A percentile compares a stretch with the other conserved stretches of the same genome.
phyloP scores from a whole-genome alignment of 2,888 invertebrate species.

The Amphiduros pacificus region DNA sequence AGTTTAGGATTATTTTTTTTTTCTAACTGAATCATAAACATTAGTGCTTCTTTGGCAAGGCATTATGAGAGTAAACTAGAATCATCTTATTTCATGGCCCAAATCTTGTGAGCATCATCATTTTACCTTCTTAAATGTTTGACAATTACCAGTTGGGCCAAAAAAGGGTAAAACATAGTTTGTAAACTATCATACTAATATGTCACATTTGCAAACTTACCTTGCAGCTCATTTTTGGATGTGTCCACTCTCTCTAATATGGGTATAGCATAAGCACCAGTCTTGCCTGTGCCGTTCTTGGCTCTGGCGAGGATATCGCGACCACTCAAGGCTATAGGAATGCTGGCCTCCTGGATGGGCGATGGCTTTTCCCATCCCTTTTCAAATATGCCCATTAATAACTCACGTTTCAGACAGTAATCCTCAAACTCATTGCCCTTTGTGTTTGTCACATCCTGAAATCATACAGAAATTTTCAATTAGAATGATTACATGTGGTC shows the following conservation, averaged over 20 bases:
- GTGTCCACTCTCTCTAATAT: conserved; percentile 84
- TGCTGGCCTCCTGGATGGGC: conserved; percentile 93
- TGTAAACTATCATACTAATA: background rate
- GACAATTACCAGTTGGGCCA: no score
- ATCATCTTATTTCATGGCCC: no score
- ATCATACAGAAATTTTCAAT: no score
- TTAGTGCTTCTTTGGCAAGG: no score
- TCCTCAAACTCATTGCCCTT: conserved; percentile 99
- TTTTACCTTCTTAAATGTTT: no score
- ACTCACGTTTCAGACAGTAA: conserved; percentile 94
- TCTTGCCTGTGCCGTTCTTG: conserved; percentile 99
- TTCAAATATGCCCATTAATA: conserved; percentile 99
- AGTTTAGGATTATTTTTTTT: background rate
- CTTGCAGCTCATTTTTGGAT: conserved; percentile 88
- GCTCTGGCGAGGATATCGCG: conserved; percentile 97
- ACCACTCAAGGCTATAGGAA: conserved; percentile 96
- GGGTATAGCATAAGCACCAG: conserved; percentile 99
- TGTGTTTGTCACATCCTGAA: conserved; percentile 96
- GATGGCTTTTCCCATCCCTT: conserved; percentile 99
- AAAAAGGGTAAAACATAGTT: no score
- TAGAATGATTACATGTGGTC: no score
- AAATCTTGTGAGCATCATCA: no score
- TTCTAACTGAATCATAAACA: no score
- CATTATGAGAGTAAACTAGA: no score
- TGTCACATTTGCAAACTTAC: conserved; percentile 43